Evolutionary conservation across 2,888 invertebrate species (phyloP).

Genomic region (Meta bourneti): DNA sequence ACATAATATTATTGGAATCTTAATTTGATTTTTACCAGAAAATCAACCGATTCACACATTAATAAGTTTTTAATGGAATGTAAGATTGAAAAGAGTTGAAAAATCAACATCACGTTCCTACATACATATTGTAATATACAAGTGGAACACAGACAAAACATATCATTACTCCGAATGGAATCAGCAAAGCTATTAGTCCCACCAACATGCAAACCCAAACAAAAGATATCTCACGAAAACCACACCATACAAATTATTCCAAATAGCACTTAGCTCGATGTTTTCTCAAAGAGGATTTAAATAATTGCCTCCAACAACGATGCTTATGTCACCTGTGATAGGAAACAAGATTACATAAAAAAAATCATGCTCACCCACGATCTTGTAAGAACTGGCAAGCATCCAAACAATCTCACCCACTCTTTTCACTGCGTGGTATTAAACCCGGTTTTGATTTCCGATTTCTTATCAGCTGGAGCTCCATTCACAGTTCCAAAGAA

Average conservation of each 20-base stretch:
- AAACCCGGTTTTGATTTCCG: conserved; percentile 50
- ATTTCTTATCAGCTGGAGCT: conserved; percentile 33
- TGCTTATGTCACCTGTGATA: neutral
- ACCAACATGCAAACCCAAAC: neutral
- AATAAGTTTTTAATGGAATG: too few relatives aligned
- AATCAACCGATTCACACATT: too few relatives aligned
- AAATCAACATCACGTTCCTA: too few relatives aligned
- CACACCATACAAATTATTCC: neutral
- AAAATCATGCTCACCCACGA: neutral
- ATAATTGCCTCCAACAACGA: neutral
- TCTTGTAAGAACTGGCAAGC: neutral
- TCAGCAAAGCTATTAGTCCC: neutral
- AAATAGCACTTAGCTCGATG: neutral
- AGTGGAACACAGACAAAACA: too few relatives aligned
- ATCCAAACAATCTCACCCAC: conserved; percentile 7
- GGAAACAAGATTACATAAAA: neutral
- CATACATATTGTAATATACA: too few relatives aligned
- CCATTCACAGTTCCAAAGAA: conserved; percentile 6
- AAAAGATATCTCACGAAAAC: neutral
- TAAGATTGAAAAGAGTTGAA: too few relatives aligned
- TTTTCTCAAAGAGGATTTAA: neutral
- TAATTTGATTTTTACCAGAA: too few relatives aligned
- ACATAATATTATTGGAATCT: too few relatives aligned
- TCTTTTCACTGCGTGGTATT: conserved; percentile 5
- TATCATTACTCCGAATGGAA: too few relatives aligned